phyloP scores from a whole-genome alignment of 2,113 vertebrate genomes.

The Chloebia gouldiae region DNA sequence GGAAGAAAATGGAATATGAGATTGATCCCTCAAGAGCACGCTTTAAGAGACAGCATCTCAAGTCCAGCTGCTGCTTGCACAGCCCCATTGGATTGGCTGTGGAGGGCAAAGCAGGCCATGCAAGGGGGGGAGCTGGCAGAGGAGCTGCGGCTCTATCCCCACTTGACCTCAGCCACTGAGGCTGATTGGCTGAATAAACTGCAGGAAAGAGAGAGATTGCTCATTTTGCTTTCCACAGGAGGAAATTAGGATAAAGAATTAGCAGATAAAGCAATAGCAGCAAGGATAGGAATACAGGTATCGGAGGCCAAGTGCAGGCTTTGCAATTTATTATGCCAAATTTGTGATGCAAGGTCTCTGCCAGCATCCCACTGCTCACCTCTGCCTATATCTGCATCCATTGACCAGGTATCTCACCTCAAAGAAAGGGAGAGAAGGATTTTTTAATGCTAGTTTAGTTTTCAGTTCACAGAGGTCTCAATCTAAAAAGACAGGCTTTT shows the following conservation, averaged over 20 bases:
- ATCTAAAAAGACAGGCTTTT: background rate
- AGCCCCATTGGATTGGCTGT: background rate
- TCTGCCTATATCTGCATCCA: background rate
- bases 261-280: background rate
- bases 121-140: background rate
- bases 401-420: background rate
- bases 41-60: background rate
- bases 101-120: background rate
- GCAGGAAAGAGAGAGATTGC: background rate
- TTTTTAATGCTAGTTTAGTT: background rate
- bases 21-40: background rate
- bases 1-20: background rate
- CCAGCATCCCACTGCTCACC: fast-evolving
- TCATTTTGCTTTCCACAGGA: background rate
- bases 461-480: background rate
- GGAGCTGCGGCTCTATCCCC: background rate
- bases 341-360: background rate
- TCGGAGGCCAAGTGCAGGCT: background rate
- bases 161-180: background rate
- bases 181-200: background rate
- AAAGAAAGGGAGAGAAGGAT: background rate
- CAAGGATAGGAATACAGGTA: background rate
- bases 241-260: background rate
- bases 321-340: background rate
- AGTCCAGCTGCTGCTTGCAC: background rate